Percentiles rank a stretch among this genome's conserved stretches.
Evolutionary conservation across 2,888 invertebrate genomes (phyloP).

Genomic region (Caenorhabditis japonica): DNA sequence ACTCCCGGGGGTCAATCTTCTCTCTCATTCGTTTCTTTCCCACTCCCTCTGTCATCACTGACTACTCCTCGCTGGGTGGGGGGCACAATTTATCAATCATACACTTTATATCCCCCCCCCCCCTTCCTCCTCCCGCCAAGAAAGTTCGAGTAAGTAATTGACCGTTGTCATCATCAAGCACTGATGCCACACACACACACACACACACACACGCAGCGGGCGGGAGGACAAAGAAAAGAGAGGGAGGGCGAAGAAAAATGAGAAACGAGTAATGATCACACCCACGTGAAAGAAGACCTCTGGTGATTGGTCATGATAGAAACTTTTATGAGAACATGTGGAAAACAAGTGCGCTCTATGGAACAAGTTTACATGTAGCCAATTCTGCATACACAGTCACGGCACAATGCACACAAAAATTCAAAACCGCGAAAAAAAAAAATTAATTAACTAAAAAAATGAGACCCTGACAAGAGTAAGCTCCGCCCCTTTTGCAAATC

Average conservation of each 20-base stretch:
- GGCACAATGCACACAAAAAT: too few relatives aligned
- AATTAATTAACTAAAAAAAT: too few relatives aligned
- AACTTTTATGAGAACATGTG: too few relatives aligned
- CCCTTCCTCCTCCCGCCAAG: too few relatives aligned
- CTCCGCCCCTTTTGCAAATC: too few relatives aligned
- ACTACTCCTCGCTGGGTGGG: conserved; percentile 23
- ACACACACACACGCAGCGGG: too few relatives aligned
- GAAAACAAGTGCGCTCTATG: too few relatives aligned
- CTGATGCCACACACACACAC: conserved; percentile 28
- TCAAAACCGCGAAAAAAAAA: too few relatives aligned
- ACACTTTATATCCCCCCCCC: conserved; percentile 39
- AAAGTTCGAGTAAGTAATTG: conserved; percentile 51
- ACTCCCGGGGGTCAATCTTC: conserved; percentile 40
- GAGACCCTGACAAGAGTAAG: too few relatives aligned
- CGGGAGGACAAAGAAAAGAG: conserved; percentile 10
- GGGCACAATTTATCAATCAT: conserved; percentile 50
- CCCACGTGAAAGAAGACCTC: background rate
- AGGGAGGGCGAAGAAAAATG: conserved; percentile 2
- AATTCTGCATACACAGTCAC: too few relatives aligned
- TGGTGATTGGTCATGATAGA: too few relatives aligned
- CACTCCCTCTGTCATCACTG: conserved; percentile 15
- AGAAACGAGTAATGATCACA: conserved; percentile 2
- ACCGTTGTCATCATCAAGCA: conserved; percentile 45
- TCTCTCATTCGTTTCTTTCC: conserved; percentile 1
- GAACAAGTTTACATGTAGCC: too few relatives aligned